Conservation (phyloP, 1,140 invertebrate species). For the Xylocopa sonorina region DNA sequence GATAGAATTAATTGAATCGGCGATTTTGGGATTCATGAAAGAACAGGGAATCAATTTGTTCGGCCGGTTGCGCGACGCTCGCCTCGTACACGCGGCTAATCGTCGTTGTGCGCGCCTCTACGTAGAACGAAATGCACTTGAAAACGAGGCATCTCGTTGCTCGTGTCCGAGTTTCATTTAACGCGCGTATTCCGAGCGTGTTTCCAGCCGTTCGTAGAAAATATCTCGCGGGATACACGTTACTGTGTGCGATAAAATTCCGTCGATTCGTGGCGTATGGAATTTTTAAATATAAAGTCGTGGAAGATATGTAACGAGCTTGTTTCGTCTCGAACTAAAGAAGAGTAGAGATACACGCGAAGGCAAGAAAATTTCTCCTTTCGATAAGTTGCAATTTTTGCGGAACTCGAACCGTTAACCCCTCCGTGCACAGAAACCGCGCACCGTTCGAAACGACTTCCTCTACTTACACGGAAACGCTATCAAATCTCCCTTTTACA, state of each 20-base stretch:
- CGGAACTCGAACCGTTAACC: too few relatives aligned
- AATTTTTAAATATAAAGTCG: too few relatives aligned
- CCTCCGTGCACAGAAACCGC: neutral
- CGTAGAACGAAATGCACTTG: neutral
- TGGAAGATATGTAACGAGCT: too few relatives aligned
- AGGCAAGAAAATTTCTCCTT: too few relatives aligned
- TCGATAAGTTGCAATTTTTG: too few relatives aligned
- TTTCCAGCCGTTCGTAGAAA: neutral
- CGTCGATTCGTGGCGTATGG: too few relatives aligned
- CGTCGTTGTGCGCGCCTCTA: neutral
- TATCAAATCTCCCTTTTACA: neutral
- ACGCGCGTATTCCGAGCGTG: too few relatives aligned
- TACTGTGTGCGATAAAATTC: too few relatives aligned
- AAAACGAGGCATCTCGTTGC: neutral
- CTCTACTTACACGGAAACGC: neutral
- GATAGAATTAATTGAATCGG: constrained; percentile 45
- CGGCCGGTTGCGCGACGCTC: constrained; percentile 10
- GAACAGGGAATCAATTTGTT: constrained; percentile 42
- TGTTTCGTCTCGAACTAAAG: too few relatives aligned
- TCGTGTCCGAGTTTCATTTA: neutral
- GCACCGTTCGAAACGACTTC: neutral
- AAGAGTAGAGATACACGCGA: too few relatives aligned
- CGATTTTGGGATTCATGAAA: constrained; percentile 44
- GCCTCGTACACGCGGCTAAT: neutral
- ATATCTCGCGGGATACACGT: neutral